These are phyloP conservation scores for Neolamprologus falcicula DNA, from an alignment of 2,113 vertebrate genomes.

Conservation along the genomic window DNA sequence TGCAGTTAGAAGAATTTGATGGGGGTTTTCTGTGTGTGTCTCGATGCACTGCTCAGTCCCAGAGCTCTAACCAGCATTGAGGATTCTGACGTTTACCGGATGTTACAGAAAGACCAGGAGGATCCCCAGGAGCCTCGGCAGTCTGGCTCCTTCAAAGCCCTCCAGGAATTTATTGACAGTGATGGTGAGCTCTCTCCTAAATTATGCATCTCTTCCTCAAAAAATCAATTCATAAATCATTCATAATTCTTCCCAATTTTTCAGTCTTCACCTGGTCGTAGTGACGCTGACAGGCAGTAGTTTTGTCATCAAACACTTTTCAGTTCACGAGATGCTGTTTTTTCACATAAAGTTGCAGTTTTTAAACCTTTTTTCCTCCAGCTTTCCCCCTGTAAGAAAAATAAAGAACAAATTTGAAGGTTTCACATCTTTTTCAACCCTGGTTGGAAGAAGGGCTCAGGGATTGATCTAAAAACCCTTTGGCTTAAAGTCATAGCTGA, in stretches of 20 bases:
- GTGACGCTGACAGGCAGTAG: neutral
- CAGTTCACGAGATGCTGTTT: neutral
- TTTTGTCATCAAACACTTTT: neutral
- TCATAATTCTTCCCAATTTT: neutral
- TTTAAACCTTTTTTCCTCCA: rapidly evolving
- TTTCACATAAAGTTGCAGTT: neutral
- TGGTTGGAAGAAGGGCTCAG: neutral
- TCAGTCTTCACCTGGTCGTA: neutral
- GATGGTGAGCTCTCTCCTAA: slow-evolving; percentile 72
- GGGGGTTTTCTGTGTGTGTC: neutral
- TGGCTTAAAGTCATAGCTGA: neutral
- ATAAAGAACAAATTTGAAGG: neutral
- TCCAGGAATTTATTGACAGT: slow-evolving; percentile 88
- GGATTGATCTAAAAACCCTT: neutral
- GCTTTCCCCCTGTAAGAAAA: neutral
- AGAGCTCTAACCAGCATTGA: slow-evolving; percentile 69
- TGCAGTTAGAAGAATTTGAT: neutral
- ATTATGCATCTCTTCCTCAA: neutral
- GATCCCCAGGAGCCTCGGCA: slow-evolving; percentile 82
- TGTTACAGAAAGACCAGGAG: slow-evolving; percentile 81
- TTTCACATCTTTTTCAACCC: neutral
- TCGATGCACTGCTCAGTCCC: slow-evolving; percentile 68
- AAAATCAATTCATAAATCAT: neutral
- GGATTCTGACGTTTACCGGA: slow-evolving; percentile 91
- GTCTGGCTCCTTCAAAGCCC: slow-evolving; percentile 92